phyloP scores from a whole-genome alignment of 2,888 invertebrate species.

The Pollenia griseotomentosa region DNA sequence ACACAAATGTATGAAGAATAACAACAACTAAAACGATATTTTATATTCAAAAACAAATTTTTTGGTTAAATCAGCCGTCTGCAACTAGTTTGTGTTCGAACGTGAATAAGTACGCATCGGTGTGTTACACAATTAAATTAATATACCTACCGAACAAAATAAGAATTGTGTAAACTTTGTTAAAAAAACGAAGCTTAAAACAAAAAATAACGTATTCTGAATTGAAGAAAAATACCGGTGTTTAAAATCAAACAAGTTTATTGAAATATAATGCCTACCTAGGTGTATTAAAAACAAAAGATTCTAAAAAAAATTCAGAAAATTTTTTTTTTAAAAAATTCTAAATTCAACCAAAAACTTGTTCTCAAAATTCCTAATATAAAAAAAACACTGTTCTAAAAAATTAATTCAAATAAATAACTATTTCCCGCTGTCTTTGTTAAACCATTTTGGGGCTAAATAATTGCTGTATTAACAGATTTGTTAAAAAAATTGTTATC shows the following conservation, averaged over 20 bases:
- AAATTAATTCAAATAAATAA: background rate
- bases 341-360: background rate
- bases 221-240: conserved; percentile 17
- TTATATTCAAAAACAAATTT: conserved; percentile 67
- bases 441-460: background rate
- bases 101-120: conserved; percentile 83
- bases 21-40: conserved; percentile 5
- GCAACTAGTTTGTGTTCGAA: conserved; percentile 83
- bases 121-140: conserved; percentile 49
- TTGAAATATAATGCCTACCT: no score
- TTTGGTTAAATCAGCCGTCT: conserved; percentile 67
- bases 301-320: background rate
- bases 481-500: conserved; percentile 42
- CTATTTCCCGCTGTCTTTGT: background rate
- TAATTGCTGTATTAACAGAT: conserved; percentile 35
- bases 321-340: background rate
- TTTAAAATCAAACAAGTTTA: conserved; percentile 18
- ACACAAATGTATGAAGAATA: conserved; percentile 32
- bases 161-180: background rate
- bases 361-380: background rate
- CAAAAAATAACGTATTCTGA: conserved; percentile 2
- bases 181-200: background rate
- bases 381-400: background rate
- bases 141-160: conserved; percentile 25
- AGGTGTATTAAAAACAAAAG: background rate